Evolutionary conservation across 2,113 vertebrate species (phyloP).

Genomic region (Laticauda colubrina): DNA sequence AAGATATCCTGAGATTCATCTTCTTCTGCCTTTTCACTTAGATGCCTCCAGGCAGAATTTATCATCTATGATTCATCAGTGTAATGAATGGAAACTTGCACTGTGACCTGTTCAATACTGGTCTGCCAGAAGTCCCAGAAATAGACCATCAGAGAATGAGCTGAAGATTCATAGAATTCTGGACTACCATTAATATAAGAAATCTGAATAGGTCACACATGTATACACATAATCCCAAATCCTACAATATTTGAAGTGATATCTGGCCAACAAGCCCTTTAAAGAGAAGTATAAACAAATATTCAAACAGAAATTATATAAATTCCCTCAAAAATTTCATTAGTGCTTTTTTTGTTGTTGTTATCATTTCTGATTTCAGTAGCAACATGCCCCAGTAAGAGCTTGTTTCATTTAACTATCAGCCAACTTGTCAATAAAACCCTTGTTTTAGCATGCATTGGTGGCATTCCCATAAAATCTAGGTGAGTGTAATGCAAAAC

Average conservation of each 20-base stretch:
- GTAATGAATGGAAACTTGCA: conserved; percentile 1
- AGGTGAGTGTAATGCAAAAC: neutral
- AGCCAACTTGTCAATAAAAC: neutral
- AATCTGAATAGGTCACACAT: neutral
- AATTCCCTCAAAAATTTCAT: neutral
- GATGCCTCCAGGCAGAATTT: conserved; percentile 1
- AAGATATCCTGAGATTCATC: neutral
- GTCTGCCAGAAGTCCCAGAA: neutral
- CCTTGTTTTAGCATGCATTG: neutral
- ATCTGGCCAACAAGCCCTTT: neutral
- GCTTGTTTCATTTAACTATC: neutral
- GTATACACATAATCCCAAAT: neutral
- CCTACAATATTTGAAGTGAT: neutral
- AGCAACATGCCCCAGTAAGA: neutral
- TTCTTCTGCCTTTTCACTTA: conserved; percentile 9
- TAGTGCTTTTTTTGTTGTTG: neutral
- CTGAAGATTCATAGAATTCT: neutral
- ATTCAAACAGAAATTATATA: neutral
- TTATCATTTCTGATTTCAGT: neutral
- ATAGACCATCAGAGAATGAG: neutral
- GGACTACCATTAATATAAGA: neutral
- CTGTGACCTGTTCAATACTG: neutral
- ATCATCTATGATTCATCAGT: conserved; percentile 25
- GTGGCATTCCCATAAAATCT: neutral
- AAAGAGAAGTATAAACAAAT: neutral